Evolutionary conservation across 30 jellyfish, hydroid and myxozoan species (phyloP).

Genomic region (Chrysaora quinquecirrha): DNA sequence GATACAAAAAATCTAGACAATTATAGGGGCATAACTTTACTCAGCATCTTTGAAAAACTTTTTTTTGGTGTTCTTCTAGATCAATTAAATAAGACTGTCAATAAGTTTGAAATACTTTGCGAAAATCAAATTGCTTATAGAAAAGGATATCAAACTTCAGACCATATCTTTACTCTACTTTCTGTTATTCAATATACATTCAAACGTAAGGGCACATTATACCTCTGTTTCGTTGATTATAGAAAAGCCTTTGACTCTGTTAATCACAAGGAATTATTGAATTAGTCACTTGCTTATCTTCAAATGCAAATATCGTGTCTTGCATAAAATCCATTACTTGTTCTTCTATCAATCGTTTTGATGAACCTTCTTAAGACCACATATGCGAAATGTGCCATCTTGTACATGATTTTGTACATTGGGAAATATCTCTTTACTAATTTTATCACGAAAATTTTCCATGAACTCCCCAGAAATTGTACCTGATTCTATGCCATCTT

Average conservation of each 20-base stretch:
- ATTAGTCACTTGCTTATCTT: not conserved
- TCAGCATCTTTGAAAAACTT: no score
- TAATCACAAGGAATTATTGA: no score
- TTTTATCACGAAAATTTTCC: not conserved
- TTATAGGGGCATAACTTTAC: no score
- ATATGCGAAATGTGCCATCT: conserved; percentile 42
- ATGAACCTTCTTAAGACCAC: conserved; percentile 1
- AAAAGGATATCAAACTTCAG: no score
- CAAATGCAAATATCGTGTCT: not conserved
- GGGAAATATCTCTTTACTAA: conserved; percentile 19
- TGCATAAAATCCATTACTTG: not conserved
- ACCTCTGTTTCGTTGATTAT: no score
- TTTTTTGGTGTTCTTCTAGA: no score
- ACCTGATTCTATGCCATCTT: conserved; percentile 51
- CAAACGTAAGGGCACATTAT: no score
- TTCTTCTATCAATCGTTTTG: not conserved
- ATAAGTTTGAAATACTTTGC: no score
- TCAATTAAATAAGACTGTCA: no score
- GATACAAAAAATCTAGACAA: no score
- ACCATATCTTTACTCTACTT: not conserved
- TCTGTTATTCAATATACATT: not conserved
- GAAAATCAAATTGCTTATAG: no score
- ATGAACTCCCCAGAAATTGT: conserved; percentile 28
- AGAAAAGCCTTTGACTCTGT: no score
- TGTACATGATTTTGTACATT: conserved; percentile 33